These are phyloP conservation scores for Chunga burmeisteri DNA, from an alignment of 2,113 vertebrate genomes.

Conservation along the genomic window DNA sequence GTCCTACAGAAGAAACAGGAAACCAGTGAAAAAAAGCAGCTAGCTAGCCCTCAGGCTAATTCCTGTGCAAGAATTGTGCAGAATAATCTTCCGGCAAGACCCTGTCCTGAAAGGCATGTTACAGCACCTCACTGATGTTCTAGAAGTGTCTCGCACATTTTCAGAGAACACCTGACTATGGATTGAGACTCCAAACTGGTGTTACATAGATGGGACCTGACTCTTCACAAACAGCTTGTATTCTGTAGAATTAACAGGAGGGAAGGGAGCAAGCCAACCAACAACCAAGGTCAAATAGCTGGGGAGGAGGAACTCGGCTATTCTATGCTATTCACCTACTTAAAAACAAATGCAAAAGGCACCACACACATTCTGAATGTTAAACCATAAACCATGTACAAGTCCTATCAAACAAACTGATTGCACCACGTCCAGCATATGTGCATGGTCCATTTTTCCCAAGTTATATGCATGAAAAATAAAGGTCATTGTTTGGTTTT, in stretches of 20 bases:
- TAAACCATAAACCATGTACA: background rate
- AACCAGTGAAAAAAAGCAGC: background rate
- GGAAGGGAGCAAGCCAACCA: background rate
- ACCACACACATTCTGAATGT: background rate
- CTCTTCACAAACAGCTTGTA: background rate
- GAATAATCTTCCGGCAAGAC: background rate
- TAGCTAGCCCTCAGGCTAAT: background rate
- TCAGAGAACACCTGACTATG: background rate
- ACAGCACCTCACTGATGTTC: background rate
- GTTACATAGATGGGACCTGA: background rate
- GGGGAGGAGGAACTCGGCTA: background rate
- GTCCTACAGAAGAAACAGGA: slow-evolving; percentile 73
- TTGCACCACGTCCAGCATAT: fast-evolving
- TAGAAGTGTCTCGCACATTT: fast-evolving
- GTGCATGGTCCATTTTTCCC: background rate
- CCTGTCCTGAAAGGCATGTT: background rate
- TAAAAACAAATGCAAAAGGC: background rate
- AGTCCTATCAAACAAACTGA: background rate
- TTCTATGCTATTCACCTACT: background rate
- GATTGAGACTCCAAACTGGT: background rate
- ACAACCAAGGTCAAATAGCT: background rate
- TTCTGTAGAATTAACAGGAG: background rate
- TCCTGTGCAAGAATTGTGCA: background rate
- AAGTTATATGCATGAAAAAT: background rate
- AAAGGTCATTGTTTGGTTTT: background rate